Conservation (phyloP, 2,888 invertebrate species). For the Lissonota sp. region DNA sequence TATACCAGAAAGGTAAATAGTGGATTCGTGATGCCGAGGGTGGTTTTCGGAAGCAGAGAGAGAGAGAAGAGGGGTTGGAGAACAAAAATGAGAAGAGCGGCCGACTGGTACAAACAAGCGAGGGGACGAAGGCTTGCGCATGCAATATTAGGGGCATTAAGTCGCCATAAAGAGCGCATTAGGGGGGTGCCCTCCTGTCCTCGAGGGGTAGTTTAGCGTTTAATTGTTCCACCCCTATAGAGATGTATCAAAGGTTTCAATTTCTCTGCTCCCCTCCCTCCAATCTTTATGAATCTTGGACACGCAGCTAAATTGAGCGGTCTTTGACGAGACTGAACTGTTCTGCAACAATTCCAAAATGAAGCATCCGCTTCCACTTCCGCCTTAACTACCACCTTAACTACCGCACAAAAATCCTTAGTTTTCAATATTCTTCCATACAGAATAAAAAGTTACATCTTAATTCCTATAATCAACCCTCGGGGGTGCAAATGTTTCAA, state of each 20-base stretch:
- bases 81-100: conserved; percentile 79
- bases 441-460: too few species aligned
- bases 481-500: too few species aligned
- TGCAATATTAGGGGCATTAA: conserved; percentile 84
- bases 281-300: background rate
- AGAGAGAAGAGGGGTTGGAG: conserved; percentile 12
- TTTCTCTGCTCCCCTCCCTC: conserved; percentile 76
- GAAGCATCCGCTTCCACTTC: too few species aligned
- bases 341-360: too few species aligned
- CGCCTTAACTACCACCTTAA: too few species aligned
- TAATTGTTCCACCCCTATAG: conserved; percentile 81
- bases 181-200: conserved; percentile 79
- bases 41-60: conserved; percentile 15
- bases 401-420: too few species aligned
- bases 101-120: conserved; percentile 83
- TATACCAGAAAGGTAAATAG: conserved; percentile 16
- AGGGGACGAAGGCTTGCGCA: conserved; percentile 71
- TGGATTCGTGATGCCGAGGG: conserved; percentile 1
- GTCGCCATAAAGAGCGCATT: conserved; percentile 84
- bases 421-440: too few species aligned
- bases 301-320: too few species aligned
- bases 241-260: conserved; percentile 83
- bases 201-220: conserved; percentile 84
- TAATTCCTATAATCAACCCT: too few species aligned
- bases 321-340: too few species aligned